Base-by-base conservation (phyloP, 2,888 invertebrate genomes). In the Mimas tiliae region DNA sequence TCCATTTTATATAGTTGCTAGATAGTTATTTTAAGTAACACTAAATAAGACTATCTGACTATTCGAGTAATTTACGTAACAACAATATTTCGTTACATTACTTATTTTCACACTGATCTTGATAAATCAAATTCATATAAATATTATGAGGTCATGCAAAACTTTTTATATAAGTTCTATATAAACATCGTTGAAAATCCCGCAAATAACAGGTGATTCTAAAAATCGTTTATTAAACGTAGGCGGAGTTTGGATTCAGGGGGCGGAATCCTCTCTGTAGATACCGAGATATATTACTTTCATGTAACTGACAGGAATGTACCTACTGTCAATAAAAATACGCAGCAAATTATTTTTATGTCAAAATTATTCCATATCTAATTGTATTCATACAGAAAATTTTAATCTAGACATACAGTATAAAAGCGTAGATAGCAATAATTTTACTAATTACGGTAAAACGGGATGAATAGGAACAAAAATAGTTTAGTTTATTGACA, bases 181-280 rank as follows among this genome's bases (percentile, higher is more conserved):
- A 27, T 63, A 9, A 48, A 19, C 14, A 33, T 47, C 47, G 27
- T 63, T 63, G 47, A n/a, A 48, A 42, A 47, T 12, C 21, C 62
- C n/a, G 47, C 62, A 62, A 47, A 65, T 48, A 65, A 50, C 53
- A 55, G 58, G 34, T 48, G 34, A 38, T 34, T 33, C 55, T 33
- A 34, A 65, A 53, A 65, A 58, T 48, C 55, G 48, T 65, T 65
- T 65, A 65, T 65, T 55, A 21, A 65, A 58, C 63, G 62, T 53
- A 66, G 63, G 66, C 62, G 66, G 62, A 33, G 52, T 62, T 53
- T 52, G 52, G 63, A 19, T 58, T 12, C 58, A 58, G 65, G 58
- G 55, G 66, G 66, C 66, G 66, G 58, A 45, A 65, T 65, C 65
- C 58, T 65, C 34, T 65, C 58, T 58, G 34, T 65, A 65, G 58